Base-by-base conservation (phyloP, 2,797 vertebrate genomes). In the Melanotaenia boesemani region DNA sequence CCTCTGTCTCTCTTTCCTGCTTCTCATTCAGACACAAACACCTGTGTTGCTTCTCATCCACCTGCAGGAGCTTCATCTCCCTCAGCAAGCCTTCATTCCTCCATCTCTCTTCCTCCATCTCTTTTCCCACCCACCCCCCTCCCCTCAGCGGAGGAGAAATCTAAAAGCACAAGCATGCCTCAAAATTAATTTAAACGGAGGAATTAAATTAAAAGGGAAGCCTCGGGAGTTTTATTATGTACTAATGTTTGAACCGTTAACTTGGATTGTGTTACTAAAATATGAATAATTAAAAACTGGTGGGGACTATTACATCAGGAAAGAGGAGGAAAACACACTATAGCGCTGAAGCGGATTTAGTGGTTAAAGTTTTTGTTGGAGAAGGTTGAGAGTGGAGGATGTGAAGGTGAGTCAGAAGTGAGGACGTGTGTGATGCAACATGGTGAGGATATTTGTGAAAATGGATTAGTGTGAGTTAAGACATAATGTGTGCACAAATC, bases 191-290 rank as follows among this genome's bases (percentile, higher is more conserved):
- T 94, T 94, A 94, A 94, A 92, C 81, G 65, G 81, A 91, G 87
- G 77, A 94, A 93, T 94, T 93, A 94, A 95, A 94, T 94, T 94
- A 93, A 94, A 89, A 93, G 92, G 83, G 78, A 93, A 91, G 91
- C 94, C 94, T 94, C 94, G 11, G 93, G 94, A 94, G 94, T 93
- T 94, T 94, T 93, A 93, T 93, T 93, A 92, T 92, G 92, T 92
- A 93, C 92, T 93, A 93, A 92, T 93, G 92, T 93, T 93, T 94
- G 89, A 92, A 93, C 93, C 87, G 90, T 93, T 94, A 93, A 91
- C 90, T 93, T 88, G 91, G 83, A 90, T 91, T 91, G 89, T 91
- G 90, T 94, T 92, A 94, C 88, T 89, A 92, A 93, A 94, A 92
- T 88, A 91, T 91, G 88, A 93, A 94, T 94, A 94, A 95, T 95